Base-by-base conservation (phyloP, 1,140 invertebrate genomes). In the Brachionus manjavacas region DNA sequence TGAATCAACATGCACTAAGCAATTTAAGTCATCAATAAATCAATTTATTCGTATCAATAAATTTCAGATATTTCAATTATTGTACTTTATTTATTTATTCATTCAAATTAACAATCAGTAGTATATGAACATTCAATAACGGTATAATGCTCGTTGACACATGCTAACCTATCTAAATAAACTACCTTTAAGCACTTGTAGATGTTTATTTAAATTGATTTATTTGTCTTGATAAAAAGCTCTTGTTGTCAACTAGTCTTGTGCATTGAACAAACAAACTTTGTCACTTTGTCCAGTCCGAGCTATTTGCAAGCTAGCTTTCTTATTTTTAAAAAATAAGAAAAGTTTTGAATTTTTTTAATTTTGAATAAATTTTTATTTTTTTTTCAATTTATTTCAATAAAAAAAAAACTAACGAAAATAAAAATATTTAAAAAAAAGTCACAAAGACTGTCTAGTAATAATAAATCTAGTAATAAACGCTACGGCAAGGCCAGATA, bases 11-110 rank as follows among this genome's bases (percentile, higher is more conserved):
- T 72, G 68, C 68, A 72, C 43, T 72, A 39, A 41, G 39, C 31
- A 39, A 39, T 72, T 41, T 72, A 20, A n/a, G 68, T 23, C 68
- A 72, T 72, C 68, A 72, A 72, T 72, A 72, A 72, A 68, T 68
- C 66, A 68, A 68, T 68, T 72, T 72, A 43, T 72, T 39, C 68
- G 39, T 72, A 72, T 72, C 68, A 72, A 72, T 72, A 72, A 39
- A 72, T 41, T 41, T 43, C 14, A 72, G 68, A 41, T 41, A 72
- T 72, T 72, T 72, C 68, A 72, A 72, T 72, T 72, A 72, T 68
- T 31, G 64, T 28, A 68, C 64, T 68, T 68, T 68, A 68, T 68
- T 68, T 28, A 16, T 41, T 72, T 68, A 39, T 72, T 41, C 8
- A 72, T 20, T 72, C 31, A 72, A 72, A n/a, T 16, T 72, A 35